phyloP scores from a whole-genome alignment of 1,140 invertebrate genomes.

The Hyposmocoma kahamanoa region DNA sequence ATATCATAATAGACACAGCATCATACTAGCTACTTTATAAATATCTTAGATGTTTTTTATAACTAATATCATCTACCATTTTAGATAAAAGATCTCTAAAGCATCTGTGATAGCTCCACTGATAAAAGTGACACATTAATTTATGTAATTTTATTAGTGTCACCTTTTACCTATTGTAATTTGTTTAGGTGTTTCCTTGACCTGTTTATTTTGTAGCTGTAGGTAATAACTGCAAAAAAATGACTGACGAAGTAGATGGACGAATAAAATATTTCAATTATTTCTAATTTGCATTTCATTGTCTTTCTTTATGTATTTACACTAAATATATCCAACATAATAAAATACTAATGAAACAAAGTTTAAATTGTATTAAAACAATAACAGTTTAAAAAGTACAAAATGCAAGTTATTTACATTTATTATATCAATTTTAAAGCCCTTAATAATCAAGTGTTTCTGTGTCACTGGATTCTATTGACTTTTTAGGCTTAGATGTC shows the following conservation, averaged over 20 bases:
- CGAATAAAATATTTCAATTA: constrained; percentile 31
- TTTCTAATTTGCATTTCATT: constrained; percentile 9
- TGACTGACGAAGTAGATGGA: constrained; percentile 53
- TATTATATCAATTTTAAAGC: too few species aligned
- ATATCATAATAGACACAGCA: background rate
- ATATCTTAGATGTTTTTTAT: constrained; percentile 1
- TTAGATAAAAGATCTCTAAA: constrained; percentile 69
- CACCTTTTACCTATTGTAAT: constrained; percentile 26
- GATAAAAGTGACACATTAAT: constrained; percentile 64
- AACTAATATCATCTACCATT: constrained; percentile 40
- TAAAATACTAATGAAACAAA: too few species aligned
- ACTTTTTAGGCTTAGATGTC: background rate
- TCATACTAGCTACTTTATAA: constrained; percentile 2
- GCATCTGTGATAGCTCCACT: constrained; percentile 70
- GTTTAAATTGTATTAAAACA: too few species aligned
- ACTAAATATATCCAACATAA: constrained; percentile 6
- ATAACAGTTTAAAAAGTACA: background rate
- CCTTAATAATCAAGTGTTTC: too few species aligned
- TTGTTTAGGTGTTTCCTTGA: constrained; percentile 23
- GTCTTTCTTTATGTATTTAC: constrained; percentile 14
- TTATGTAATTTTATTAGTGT: constrained; percentile 56
- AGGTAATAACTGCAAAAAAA: constrained; percentile 19
- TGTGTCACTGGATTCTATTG: background rate
- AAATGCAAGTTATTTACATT: background rate
- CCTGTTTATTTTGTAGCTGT: constrained; percentile 16